Evolutionary conservation across 2,113 vertebrate genomes (phyloP), one percentile per base, ranked within the genome.

Genomic region (Sigmodon hispidus): DNA sequence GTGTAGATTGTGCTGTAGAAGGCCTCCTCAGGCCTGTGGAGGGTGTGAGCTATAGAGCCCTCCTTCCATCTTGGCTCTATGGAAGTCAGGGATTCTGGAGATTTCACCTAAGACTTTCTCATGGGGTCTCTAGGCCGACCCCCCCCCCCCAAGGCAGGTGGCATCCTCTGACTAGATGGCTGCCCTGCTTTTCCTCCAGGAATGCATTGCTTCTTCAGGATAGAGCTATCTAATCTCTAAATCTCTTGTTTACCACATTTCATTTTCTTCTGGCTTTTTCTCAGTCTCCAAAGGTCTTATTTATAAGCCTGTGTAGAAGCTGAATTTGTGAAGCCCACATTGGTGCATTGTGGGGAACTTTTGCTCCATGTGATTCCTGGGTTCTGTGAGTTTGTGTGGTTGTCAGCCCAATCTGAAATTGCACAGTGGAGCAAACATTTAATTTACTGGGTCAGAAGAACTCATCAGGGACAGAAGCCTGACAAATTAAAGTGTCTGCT

Each of bases 211-310:
- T 57, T 86, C 55, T 88, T 31, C 3, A 57, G 65, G 65, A 52
- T 17, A 50, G 3, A 72, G 7, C 63, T 43, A 4, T 45, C 73
- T 83, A 1, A 40, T 67, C 80, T 55, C 48, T 50, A 69, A 95
- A 67, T 90, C 75, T 3, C 83, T 91, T 63, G 65, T 70, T 81
- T 45, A 43, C 22, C 88, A 65, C 34, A 36, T 80, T 84, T 88
- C 21, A 22, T 65, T 88, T 63, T 57, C 57, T 24, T 48, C 61
- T 43, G 31, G 24, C 45, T 72, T 91, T 87, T 59, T 67, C 63
- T 93, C n/a, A 13, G 88, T 87, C 84, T 72, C 16, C 5, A 7
- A 52, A 63, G 88, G 73, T 79, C 89, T 87, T 76, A 31, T 67
- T 80, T 91, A 48, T 91, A 94, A 87, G 34, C 55, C 59, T 89